These are phyloP conservation scores for Brenthis daphne DNA, from an alignment of 2,888 invertebrate species.

Conservation along the genomic window DNA sequence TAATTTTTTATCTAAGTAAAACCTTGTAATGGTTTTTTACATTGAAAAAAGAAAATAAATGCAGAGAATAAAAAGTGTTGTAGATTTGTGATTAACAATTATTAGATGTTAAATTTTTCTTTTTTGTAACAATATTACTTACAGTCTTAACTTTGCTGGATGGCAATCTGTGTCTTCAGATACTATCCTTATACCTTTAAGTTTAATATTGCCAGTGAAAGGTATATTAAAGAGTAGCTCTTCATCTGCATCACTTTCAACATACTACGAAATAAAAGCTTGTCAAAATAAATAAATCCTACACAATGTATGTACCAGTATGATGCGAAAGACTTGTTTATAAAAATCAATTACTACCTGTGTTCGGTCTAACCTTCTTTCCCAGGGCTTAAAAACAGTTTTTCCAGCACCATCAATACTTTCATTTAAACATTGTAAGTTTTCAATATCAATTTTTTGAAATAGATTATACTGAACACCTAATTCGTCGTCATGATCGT, in stretches of 20 bases:
- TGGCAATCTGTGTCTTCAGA: constrained; percentile 94
- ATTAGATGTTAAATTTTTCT: too few relatives aligned
- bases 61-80: too few relatives aligned
- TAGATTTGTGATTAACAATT: too few relatives aligned
- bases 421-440: constrained; percentile 96
- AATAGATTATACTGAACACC: constrained; percentile 92
- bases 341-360: constrained; percentile 80
- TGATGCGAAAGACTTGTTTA: constrained; percentile 6
- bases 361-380: constrained; percentile 88
- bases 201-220: constrained; percentile 96
- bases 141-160: constrained; percentile 94
- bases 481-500: constrained; percentile 86
- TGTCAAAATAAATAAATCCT: background rate
- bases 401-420: constrained; percentile 92
- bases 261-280: constrained; percentile 84
- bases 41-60: too few relatives aligned
- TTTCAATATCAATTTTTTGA: constrained; percentile 93
- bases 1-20: too few relatives aligned
- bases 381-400: constrained; percentile 95
- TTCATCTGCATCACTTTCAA: constrained; percentile 97
- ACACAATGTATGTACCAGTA: background rate
- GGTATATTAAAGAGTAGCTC: constrained; percentile 98
- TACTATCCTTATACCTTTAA: constrained; percentile 95
- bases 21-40: too few relatives aligned
- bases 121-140: constrained; percentile 62